phyloP scores from a whole-genome alignment of 1,140 invertebrate genomes.

The Drosophila ohnishii region DNA sequence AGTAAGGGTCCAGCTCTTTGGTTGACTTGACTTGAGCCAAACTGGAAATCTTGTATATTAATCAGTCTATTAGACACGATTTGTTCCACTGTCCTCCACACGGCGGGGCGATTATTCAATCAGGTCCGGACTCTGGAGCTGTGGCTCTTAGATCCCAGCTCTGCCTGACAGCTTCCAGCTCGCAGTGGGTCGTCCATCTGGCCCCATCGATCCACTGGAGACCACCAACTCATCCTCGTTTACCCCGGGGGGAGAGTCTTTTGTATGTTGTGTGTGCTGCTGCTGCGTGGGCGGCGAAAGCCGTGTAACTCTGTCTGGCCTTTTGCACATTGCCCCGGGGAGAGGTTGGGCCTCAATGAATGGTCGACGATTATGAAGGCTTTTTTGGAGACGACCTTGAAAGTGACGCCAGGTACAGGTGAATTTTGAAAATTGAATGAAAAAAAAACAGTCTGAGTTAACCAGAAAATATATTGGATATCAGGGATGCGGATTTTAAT shows the following conservation, averaged over 20 bases:
- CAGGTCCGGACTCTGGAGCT: conserved; percentile 28
- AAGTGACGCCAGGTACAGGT: conserved; percentile 21
- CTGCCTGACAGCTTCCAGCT: conserved; percentile 4
- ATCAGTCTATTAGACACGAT: conserved; percentile 80
- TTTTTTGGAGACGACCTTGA: conserved; percentile 24
- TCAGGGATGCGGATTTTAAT: too few relatives aligned
- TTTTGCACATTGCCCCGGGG: conserved; percentile 31
- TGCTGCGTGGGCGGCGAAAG: conserved; percentile 16
- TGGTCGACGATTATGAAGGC: conserved; percentile 1
- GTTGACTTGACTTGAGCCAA: conserved; percentile 60
- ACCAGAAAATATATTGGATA: neutral
- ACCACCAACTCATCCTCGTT: conserved; percentile 19
- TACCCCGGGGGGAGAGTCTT: neutral
- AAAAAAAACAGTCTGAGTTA: neutral
- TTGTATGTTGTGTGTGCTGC: conserved; percentile 8
- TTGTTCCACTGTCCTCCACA: conserved; percentile 67
- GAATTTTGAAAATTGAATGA: conserved; percentile 1
- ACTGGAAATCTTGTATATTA: conserved; percentile 78
- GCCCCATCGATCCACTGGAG: conserved; percentile 13
- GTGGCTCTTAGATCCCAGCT: conserved; percentile 3
- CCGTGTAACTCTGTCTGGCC: conserved; percentile 33
- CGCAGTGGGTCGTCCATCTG: conserved; percentile 61
- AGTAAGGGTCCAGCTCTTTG: conserved; percentile 26
- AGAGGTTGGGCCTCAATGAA: conserved; percentile 13
- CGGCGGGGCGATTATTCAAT: conserved; percentile 72